These are phyloP conservation scores for Parazoanthus darwini DNA, from an alignment of 92 coral and sea anemone genomes.

Conservation along the genomic window DNA sequence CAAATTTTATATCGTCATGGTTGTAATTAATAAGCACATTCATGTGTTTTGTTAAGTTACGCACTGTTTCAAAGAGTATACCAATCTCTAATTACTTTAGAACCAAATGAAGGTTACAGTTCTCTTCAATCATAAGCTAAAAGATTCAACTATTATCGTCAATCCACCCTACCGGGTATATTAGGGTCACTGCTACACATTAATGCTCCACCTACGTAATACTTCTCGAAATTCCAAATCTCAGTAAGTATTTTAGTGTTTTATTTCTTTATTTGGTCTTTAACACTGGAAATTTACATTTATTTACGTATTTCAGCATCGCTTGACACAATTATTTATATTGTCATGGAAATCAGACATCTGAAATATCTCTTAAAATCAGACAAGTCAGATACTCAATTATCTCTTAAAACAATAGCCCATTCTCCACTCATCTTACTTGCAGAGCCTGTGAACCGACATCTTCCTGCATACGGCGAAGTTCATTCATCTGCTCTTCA, in stretches of 20 bases:
- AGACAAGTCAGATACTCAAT: not conserved
- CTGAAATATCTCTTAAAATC: too few relatives aligned
- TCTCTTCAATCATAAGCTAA: not conserved
- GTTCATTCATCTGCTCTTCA: constrained; percentile 69
- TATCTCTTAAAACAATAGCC: not conserved
- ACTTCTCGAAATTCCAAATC: not conserved
- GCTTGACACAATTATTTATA: not conserved
- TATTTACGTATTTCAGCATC: too few relatives aligned
- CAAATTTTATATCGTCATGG: too few relatives aligned
- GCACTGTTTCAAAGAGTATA: not conserved
- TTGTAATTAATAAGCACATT: not conserved
- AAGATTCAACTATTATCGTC: not conserved
- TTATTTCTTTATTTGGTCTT: not conserved
- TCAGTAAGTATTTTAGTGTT: not conserved
- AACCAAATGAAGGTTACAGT: not conserved
- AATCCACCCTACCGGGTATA: not conserved
- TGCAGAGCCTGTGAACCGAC: constrained; percentile 62
- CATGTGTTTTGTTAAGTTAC: too few relatives aligned
- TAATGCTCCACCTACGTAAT: too few relatives aligned
- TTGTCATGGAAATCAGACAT: not conserved
- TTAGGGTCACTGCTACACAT: too few relatives aligned
- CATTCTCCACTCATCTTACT: constrained; percentile 38
- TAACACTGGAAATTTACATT: not conserved
- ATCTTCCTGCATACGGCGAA: constrained; percentile 58
- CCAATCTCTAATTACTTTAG: not conserved